phyloP scores from a whole-genome alignment of 2,113 vertebrate genomes.

The Lanius ludovicianus region DNA sequence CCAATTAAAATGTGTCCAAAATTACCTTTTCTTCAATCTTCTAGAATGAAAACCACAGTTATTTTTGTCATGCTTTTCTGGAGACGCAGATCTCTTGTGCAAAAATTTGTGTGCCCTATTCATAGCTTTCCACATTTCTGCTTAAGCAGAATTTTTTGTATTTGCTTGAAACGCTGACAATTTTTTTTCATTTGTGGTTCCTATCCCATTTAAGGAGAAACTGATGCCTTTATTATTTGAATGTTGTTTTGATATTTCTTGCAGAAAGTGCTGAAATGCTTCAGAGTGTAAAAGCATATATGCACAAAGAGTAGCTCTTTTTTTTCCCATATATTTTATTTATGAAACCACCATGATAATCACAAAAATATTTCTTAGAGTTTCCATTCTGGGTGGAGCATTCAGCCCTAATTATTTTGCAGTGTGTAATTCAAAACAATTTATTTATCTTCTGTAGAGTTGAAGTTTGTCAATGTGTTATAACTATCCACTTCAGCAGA shows the following conservation, averaged over 20 bases:
- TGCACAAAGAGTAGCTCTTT: neutral
- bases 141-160: neutral
- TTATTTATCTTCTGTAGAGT: neutral
- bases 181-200: neutral
- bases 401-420: neutral
- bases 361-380: neutral
- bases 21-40: neutral
- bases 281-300: neutral
- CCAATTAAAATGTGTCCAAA: neutral
- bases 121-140: neutral
- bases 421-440: neutral
- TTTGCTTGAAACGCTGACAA: neutral
- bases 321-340: neutral
- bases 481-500: neutral
- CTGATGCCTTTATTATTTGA: neutral
- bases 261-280: neutral
- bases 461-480: neutral
- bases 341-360: neutral
- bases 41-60: neutral
- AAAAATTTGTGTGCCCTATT: neutral
- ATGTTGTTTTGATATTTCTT: neutral
- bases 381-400: neutral
- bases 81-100: neutral
- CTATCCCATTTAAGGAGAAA: neutral
- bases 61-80: neutral